phyloP scores from a whole-genome alignment of 2,888 invertebrate genomes.

The Lobophora halterata region DNA sequence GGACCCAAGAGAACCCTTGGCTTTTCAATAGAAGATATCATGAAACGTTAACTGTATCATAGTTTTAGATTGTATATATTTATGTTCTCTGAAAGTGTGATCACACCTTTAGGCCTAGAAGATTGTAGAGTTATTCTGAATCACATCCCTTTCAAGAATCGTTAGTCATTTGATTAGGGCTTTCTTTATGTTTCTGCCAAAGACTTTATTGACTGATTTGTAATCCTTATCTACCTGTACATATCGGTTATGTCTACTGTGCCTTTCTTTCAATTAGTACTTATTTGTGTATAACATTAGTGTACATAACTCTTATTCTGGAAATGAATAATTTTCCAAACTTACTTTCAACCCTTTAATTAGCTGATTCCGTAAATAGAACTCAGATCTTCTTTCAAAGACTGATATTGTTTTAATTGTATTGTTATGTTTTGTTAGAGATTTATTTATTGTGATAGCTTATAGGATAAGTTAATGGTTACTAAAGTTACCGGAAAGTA shows the following conservation, averaged over 20 bases:
- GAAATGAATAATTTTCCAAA: no score
- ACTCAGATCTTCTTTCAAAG: slow-evolving; percentile 59
- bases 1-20: slow-evolving; percentile 80
- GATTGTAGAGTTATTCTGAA: slow-evolving; percentile 27
- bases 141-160: slow-evolving; percentile 18
- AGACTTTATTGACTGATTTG: slow-evolving; percentile 34
- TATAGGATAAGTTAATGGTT: slow-evolving; percentile 55
- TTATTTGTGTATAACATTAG: background rate
- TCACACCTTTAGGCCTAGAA: slow-evolving; percentile 16
- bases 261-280: slow-evolving; percentile 4
- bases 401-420: slow-evolving; percentile 67
- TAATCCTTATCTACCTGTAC: slow-evolving; percentile 9
- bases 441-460: slow-evolving; percentile 76
- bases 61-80: slow-evolving; percentile 34
- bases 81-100: slow-evolving; percentile 29
- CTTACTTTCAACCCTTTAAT: no score
- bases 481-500: slow-evolving; percentile 79
- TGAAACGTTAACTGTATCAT: slow-evolving; percentile 84
- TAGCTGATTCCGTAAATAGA: no score
- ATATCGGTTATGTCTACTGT: slow-evolving; percentile 11
- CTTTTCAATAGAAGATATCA: slow-evolving; percentile 93
- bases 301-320: background rate
- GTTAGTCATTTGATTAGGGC: slow-evolving; percentile 26
- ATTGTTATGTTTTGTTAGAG: slow-evolving; percentile 71
- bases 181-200: slow-evolving; percentile 31